These are phyloP conservation scores for Dallia pectoralis DNA, from an alignment of 2,797 vertebrate genomes.

Conservation along the genomic window DNA sequence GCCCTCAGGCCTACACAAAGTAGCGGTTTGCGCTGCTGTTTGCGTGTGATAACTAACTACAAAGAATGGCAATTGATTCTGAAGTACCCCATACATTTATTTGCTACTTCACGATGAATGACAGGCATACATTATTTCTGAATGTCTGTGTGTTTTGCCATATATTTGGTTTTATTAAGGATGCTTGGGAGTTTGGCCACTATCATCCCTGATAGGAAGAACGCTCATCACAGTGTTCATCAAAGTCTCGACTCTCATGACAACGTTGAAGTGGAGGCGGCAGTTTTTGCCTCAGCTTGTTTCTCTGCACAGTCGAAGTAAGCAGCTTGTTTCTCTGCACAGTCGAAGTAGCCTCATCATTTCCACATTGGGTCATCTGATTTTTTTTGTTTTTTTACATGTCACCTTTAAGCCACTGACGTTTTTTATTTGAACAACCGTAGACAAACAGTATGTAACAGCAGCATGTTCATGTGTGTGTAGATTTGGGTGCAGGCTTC, in stretches of 20 bases:
- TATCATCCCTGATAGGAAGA: conserved; percentile 97
- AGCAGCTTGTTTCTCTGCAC: conserved; percentile 41
- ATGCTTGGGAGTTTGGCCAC: conserved; percentile 98
- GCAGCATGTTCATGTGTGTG: too few relatives aligned
- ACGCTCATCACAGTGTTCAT: conserved; percentile 96
- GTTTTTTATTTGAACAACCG: too few relatives aligned
- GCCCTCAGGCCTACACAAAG: not conserved
- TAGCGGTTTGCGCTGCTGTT: not conserved
- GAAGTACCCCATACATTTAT: not conserved
- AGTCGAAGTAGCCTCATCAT: too few relatives aligned
- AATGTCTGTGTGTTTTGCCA: not conserved
- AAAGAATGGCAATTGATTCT: not conserved
- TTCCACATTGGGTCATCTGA: too few relatives aligned
- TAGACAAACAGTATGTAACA: too few relatives aligned
- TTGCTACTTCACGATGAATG: too few relatives aligned
- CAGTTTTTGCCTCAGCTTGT: conserved; percentile 94
- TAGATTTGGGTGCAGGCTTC: too few relatives aligned
- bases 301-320: conserved; percentile 98
- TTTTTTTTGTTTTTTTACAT: too few relatives aligned
- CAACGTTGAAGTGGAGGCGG: conserved; percentile 97
- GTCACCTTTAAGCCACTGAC: too few relatives aligned
- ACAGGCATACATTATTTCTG: not conserved
- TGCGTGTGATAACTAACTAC: not conserved
- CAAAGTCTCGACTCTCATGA: conserved; percentile 98
- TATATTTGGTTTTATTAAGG: conserved; percentile 61